phyloP scores from a whole-genome alignment of 2,888 invertebrate genomes.

The Tipula confusa region DNA sequence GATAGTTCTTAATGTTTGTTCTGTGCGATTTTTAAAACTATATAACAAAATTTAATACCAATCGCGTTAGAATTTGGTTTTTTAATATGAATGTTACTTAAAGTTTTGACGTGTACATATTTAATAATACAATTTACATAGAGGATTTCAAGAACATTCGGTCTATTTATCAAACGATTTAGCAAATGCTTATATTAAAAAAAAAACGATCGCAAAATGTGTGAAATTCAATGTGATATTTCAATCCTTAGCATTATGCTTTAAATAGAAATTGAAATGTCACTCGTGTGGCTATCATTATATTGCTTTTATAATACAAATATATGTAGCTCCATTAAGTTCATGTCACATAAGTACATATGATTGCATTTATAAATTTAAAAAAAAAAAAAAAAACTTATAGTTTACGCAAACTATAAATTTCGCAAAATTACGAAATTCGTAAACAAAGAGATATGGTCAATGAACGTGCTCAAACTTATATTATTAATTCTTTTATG shows the following conservation, averaged over 20 bases:
- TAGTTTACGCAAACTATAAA: not conserved
- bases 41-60: not conserved
- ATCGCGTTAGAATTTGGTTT: not conserved
- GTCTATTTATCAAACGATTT: not conserved
- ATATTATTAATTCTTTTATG: no score
- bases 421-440: not conserved
- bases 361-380: no score
- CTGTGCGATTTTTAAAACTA: not conserved
- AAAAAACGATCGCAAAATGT: not conserved
- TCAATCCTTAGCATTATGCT: not conserved
- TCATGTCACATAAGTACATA: no score
- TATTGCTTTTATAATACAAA: not conserved
- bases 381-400: no score
- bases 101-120: not conserved
- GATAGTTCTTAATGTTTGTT: not conserved
- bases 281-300: not conserved
- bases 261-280: not conserved
- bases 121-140: not conserved
- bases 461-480: not conserved
- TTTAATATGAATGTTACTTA: not conserved
- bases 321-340: no score
- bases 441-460: not conserved
- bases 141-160: not conserved
- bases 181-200: not conserved
- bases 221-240: not conserved